Percentiles rank a stretch among this genome's conserved stretches.
Evolutionary conservation across 2,113 vertebrate genomes (phyloP).

Genomic region (Edolisoma coerulescens): DNA sequence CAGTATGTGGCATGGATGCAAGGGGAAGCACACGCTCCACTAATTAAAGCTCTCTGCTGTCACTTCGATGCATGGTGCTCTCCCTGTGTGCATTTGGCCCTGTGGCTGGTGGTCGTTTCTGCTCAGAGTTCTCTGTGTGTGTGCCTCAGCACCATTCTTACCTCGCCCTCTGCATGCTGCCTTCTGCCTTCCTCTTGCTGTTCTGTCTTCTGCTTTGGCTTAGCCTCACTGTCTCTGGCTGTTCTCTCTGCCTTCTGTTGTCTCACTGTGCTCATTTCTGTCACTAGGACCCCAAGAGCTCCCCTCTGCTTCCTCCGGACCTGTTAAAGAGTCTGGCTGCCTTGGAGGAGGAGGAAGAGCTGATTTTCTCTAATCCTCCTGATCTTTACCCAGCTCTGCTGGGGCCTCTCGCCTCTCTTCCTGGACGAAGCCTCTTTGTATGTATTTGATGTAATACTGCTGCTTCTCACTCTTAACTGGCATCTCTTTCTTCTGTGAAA

Average conservation of each 20-base stretch:
- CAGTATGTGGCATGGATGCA: background rate
- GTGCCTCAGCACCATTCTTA: background rate
- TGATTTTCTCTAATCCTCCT: constrained; percentile 96
- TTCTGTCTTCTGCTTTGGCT: background rate
- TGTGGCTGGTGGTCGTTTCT: background rate
- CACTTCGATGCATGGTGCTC: background rate
- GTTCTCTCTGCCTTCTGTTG: constrained; percentile 61
- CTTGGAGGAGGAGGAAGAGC: constrained; percentile 99
- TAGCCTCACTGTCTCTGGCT: background rate
- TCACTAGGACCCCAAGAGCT: constrained; percentile 96
- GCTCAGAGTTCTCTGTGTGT: background rate
- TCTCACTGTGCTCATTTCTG: constrained; percentile 79
- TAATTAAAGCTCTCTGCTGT: background rate
- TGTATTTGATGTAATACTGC: constrained; percentile 83
- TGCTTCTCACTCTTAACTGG: constrained; percentile 65
- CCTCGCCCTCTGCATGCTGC: constrained; percentile 1
- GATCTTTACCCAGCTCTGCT: constrained; percentile 98
- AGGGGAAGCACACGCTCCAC: background rate
- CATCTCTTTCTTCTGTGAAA: constrained; percentile 51
- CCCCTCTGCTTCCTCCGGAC: constrained; percentile 98
- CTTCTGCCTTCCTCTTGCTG: background rate
- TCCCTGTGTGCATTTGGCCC: accelerated
- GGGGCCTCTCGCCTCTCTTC: constrained; percentile 93
- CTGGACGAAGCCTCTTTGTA: constrained; percentile 99
- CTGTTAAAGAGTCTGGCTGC: constrained; percentile 99